These are phyloP conservation scores for Sycophila sp. DNA, from an alignment of 1,140 invertebrate genomes.

Conservation along the genomic window DNA sequence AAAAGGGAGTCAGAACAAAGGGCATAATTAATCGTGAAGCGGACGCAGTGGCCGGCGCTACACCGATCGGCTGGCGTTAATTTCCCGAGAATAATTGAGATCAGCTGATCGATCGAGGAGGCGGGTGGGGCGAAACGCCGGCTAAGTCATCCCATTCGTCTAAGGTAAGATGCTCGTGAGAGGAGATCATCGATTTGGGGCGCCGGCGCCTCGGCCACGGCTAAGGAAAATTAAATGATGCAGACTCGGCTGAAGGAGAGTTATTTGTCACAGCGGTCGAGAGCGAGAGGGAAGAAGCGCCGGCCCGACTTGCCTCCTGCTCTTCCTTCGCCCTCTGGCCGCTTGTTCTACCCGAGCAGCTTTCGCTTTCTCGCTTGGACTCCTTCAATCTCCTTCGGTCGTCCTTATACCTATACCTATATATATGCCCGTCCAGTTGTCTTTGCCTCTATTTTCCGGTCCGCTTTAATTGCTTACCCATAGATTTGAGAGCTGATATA, in stretches of 20 bases:
- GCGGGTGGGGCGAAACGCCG: constrained; percentile 52
- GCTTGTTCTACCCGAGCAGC: not conserved
- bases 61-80: constrained; percentile 50
- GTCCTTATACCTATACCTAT: not conserved
- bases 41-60: not conserved
- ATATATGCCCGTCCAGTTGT: not conserved
- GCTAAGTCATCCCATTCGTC: constrained; percentile 64
- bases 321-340: not conserved
- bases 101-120: constrained; percentile 58
- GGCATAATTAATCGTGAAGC: constrained; percentile 6
- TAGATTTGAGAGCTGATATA: too few relatives aligned
- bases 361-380: constrained; percentile 5
- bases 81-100: constrained; percentile 63
- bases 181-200: constrained; percentile 64
- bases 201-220: constrained; percentile 27
- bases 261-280: constrained; percentile 63
- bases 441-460: not conserved
- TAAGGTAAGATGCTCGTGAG: constrained; percentile 62
- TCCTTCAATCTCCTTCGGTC: constrained; percentile 20
- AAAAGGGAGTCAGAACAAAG: not conserved
- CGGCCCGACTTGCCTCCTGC: too few relatives aligned
- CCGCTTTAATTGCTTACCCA: too few relatives aligned
- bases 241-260: constrained; percentile 61
- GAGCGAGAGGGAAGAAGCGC: too few relatives aligned
- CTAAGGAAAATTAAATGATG: constrained; percentile 68